Evolutionary conservation across 2,797 vertebrate species (phyloP).

Genomic region (Acipenser ruthenus): DNA sequence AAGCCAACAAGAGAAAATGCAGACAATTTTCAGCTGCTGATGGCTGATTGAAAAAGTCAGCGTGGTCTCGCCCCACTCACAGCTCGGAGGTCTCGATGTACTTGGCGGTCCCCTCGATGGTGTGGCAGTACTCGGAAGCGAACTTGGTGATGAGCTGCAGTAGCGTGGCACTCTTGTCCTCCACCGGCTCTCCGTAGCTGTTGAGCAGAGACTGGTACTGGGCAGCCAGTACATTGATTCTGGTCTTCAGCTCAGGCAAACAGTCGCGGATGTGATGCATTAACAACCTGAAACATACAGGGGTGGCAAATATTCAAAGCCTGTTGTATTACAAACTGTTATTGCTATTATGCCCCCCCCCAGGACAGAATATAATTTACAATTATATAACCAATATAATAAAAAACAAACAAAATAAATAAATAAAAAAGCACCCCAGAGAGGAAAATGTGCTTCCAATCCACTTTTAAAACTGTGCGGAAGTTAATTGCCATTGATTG

Average conservation of each 20-base stretch:
- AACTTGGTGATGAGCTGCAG: constrained; percentile 98
- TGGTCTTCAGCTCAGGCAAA: constrained; percentile 92
- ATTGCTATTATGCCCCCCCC: too few relatives aligned
- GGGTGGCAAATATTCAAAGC: too few relatives aligned
- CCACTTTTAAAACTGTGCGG: too few relatives aligned
- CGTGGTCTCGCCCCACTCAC: constrained; percentile 58
- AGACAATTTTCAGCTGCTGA: neutral
- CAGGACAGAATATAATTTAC: too few relatives aligned
- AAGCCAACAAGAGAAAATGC: neutral
- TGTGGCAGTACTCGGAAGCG: constrained; percentile 96
- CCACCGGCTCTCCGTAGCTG: constrained; percentile 94
- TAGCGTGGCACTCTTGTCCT: constrained; percentile 91
- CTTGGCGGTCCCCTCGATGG: constrained; percentile 97
- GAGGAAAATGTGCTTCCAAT: too few relatives aligned
- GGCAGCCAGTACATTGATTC: constrained; percentile 92
- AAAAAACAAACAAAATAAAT: too few relatives aligned
- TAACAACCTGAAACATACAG: constrained; percentile 62
- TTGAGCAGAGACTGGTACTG: constrained; percentile 95
- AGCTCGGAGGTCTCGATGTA: constrained; percentile 96
- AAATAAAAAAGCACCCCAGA: too few relatives aligned
- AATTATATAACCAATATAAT: too few relatives aligned
- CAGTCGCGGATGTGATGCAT: constrained; percentile 99
- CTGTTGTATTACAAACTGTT: too few relatives aligned
- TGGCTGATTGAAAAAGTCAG: neutral
- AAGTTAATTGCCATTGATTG: too few relatives aligned